Evolutionary conservation across 2,797 vertebrate genomes (phyloP), one percentile per base, ranked within the genome.

Genomic region (Lagocephalus sceleratus): DNA sequence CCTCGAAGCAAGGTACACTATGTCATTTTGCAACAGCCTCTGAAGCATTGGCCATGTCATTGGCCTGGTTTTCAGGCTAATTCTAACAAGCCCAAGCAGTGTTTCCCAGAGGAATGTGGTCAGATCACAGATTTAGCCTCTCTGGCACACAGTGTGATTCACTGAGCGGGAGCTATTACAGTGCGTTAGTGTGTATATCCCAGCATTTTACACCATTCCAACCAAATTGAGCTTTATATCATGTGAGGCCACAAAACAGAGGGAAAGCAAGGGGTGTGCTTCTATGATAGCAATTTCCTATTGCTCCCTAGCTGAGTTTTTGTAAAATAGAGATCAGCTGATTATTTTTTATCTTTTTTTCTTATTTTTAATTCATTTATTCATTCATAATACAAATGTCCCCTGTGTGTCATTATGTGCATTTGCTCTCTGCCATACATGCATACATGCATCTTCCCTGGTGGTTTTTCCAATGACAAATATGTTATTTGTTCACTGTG

Each of bases 21-120:
- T 60, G 68, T 70, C 25, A 62, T 74, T 75, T 61, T 70, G 54
- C 49, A 79, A 69, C 71, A 50, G 75, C 67, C 78, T 75, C 71
- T 61, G 58, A 72, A 75, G 76, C 62, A 35, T 35, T 35, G 32
- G 32, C 32, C 65, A 57, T 77, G 66, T 67, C 65, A 61, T 60
- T 76, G 74, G 81, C 81, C 71, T 79, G 69, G 66, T 77, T 81
- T 81, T 51, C 46, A 61, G 66, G 67, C 71, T 75, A 75, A 77
- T 76, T 81, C 71, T 55, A 76, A 81, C 60, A 72, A 53, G 58
- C 67, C 41, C 39, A 45, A 63, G 63, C 59, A 57, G 60, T 15
- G 21, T 47, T 52, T 78, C 66, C 73, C 43, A 47, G 75, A 71
- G 78, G 57, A 67, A 71, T 73, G 56, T 71, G 68, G 63, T 32